These are phyloP conservation scores for Python bivittatus DNA, from an alignment of 2,113 vertebrate genomes.

Conservation along the genomic window DNA sequence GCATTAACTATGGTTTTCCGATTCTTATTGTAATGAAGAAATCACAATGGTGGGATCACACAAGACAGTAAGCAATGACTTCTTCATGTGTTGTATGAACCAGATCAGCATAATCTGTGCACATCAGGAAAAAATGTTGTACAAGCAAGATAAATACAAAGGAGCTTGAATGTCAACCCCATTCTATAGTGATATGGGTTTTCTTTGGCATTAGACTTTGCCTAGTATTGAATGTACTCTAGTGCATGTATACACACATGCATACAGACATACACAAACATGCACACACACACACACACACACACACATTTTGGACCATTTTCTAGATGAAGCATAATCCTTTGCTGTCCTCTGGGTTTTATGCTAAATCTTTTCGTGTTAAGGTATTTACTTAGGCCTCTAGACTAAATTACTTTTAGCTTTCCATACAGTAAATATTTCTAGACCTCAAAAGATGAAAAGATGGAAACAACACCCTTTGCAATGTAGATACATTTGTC, in stretches of 20 bases:
- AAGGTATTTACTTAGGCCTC: neutral
- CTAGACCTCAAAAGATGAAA: neutral
- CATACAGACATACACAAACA: too few relatives aligned
- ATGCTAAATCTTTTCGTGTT: neutral
- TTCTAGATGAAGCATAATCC: neutral
- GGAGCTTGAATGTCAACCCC: neutral
- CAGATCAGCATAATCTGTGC: neutral
- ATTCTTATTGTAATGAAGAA: neutral
- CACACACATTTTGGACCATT: neutral
- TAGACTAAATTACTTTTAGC: neutral
- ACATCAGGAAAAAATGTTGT: neutral
- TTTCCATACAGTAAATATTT: neutral
- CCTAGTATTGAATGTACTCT: neutral
- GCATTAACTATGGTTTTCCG: neutral
- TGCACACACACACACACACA: neutral
- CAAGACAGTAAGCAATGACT: neutral
- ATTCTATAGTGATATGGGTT: neutral
- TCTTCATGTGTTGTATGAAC: neutral
- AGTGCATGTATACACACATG: neutral
- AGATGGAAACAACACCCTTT: neutral
- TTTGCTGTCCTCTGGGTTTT: constrained; percentile 26
- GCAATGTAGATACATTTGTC: neutral
- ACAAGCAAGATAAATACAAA: neutral
- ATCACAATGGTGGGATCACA: neutral
- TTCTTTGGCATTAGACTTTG: neutral